phyloP scores from a whole-genome alignment of 2,797 vertebrate species.

The Galagoides demidoff region DNA sequence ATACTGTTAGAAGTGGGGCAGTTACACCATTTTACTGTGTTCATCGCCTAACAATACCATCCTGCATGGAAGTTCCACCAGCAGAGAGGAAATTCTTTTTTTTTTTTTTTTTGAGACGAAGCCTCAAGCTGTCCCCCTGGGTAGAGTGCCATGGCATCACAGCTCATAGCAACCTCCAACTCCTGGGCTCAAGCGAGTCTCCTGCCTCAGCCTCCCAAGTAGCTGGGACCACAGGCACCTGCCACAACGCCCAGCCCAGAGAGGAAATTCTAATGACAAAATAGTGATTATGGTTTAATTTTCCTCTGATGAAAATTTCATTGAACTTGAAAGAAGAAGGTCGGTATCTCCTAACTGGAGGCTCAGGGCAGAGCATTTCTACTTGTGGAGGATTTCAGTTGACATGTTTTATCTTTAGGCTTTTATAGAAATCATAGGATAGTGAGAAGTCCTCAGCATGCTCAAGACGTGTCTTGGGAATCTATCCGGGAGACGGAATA shows the following conservation, averaged over 20 bases:
- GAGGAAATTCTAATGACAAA: slow-evolving; percentile 32
- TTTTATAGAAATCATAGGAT: not conserved
- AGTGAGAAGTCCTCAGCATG: not conserved
- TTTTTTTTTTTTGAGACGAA: no score
- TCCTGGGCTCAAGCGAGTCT: no score
- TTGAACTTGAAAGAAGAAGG: slow-evolving; percentile 63
- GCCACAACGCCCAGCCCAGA: no score
- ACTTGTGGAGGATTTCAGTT: not conserved
- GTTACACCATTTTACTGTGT: slow-evolving; percentile 78
- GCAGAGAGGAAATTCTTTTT: no score
- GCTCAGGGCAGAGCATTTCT: not conserved
- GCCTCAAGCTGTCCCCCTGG: no score
- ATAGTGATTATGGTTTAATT: slow-evolving; percentile 56
- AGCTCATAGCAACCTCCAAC: no score
- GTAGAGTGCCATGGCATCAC: no score
- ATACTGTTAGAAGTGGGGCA: slow-evolving; percentile 63
- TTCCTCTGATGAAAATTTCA: slow-evolving; percentile 63
- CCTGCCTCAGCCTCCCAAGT: no score
- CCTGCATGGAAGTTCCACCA: slow-evolving; percentile 33
- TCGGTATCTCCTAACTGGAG: not conserved
- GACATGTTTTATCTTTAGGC: not conserved
- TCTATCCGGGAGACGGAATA: rapidly evolving
- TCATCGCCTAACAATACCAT: slow-evolving; percentile 36
- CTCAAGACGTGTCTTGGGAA: not conserved
- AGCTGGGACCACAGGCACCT: no score